Evolutionary conservation across 1,140 invertebrate species (phyloP).

Genomic region (Steinernema khuongi): DNA sequence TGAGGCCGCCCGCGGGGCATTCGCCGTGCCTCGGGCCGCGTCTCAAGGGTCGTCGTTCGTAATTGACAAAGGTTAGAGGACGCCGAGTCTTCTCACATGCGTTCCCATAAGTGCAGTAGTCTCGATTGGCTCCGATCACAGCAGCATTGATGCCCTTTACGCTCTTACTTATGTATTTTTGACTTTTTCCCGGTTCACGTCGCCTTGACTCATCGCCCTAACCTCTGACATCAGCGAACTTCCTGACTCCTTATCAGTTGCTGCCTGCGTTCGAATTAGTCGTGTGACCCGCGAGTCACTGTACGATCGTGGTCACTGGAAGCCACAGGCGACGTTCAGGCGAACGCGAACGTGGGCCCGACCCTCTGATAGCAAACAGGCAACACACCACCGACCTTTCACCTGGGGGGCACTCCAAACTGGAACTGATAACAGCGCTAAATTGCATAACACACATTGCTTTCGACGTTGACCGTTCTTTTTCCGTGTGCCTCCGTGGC

Average conservation of each 20-base stretch:
- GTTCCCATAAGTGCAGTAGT: slow-evolving; percentile 8
- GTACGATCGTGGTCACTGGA: not conserved
- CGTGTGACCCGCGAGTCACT: not conserved
- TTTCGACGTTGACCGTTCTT: not conserved
- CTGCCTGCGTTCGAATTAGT: not conserved
- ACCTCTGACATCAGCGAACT: not conserved
- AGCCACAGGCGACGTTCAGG: not conserved
- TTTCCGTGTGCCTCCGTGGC: not conserved
- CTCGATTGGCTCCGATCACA: slow-evolving; percentile 6
- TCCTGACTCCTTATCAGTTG: not conserved
- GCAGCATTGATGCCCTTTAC: not conserved
- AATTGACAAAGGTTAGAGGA: slow-evolving; percentile 17
- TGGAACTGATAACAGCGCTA: not conserved
- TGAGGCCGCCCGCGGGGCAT: slow-evolving; percentile 4
- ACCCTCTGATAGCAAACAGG: not conserved
- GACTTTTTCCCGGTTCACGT: not conserved
- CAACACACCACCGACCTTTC: slow-evolving; percentile 3
- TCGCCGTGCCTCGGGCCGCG: not conserved
- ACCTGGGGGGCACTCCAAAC: not conserved
- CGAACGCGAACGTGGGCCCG: not conserved
- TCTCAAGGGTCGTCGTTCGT: slow-evolving; percentile 16
- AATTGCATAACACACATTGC: not conserved
- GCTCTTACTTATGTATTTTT: not conserved
- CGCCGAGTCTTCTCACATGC: not conserved
- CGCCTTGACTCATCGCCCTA: not conserved